A percentile compares a stretch with the other conserved stretches of the same genome.
These are phyloP conservation scores for Melanotaenia nigrans DNA, from an alignment of 2,797 vertebrate species.

Conservation along the genomic window DNA sequence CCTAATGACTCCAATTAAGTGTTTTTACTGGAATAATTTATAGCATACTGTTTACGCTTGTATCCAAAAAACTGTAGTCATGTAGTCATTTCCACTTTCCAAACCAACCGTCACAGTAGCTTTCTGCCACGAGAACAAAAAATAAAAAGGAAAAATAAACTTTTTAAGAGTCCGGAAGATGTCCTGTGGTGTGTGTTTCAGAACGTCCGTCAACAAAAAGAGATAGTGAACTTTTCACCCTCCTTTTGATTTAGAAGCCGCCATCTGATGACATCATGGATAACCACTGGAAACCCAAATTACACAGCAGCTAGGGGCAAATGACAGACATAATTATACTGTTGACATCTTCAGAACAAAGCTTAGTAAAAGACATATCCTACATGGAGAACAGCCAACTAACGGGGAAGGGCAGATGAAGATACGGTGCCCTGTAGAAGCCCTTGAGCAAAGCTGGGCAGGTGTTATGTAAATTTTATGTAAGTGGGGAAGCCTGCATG, in stretches of 20 bases:
- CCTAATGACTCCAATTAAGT: not conserved
- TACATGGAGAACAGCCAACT: constrained; percentile 61
- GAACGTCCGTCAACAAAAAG: constrained; percentile 58
- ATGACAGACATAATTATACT: constrained; percentile 82
- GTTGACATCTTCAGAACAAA: constrained; percentile 76
- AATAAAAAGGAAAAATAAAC: constrained; percentile 12
- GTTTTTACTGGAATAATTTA: not conserved
- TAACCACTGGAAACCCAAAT: constrained; percentile 79
- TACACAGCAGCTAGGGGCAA: constrained; percentile 77
- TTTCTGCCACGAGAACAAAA: constrained; percentile 11
- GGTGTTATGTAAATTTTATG: constrained; percentile 8
- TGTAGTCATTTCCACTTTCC: not conserved
- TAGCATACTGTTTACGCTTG: not conserved
- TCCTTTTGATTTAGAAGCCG: constrained; percentile 65
- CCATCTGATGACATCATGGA: constrained; percentile 74
- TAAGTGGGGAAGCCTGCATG: not conserved
- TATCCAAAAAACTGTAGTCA: not conserved
- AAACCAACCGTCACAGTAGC: constrained; percentile 28
- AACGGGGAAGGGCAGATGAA: constrained; percentile 53
- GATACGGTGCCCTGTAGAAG: constrained; percentile 35
- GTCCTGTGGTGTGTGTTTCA: constrained; percentile 30
- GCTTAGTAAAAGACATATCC: constrained; percentile 64
- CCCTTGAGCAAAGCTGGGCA: constrained; percentile 14
- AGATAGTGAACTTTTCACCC: constrained; percentile 81
- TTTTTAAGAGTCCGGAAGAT: constrained; percentile 25